Evolutionary conservation across 2,797 vertebrate species (phyloP).

Genomic region (Leuciscus waleckii): DNA sequence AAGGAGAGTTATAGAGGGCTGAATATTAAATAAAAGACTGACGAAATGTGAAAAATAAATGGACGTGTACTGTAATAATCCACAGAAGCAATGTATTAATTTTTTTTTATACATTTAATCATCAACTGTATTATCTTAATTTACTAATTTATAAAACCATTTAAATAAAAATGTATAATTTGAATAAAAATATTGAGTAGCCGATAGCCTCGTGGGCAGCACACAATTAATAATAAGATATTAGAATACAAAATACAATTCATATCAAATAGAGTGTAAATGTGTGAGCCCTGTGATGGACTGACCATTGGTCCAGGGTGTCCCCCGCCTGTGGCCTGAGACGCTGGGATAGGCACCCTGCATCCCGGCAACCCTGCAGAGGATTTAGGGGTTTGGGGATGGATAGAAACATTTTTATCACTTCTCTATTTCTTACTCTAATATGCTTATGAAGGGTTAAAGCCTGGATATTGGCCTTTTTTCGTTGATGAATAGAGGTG

Average conservation of each 20-base stretch:
- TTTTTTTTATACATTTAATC: neutral
- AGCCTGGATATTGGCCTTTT: neutral
- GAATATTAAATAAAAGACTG: neutral
- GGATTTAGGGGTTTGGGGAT: neutral
- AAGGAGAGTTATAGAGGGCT: neutral
- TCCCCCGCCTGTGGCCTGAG: neutral
- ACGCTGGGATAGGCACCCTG: neutral
- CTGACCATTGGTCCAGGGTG: neutral
- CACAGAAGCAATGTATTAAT: neutral
- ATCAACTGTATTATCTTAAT: neutral
- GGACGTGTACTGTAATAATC: neutral
- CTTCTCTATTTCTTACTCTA: neutral
- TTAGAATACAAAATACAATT: neutral
- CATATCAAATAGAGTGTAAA: neutral
- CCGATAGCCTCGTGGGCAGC: neutral
- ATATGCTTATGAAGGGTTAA: neutral
- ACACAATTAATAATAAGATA: neutral
- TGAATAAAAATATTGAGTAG: neutral
- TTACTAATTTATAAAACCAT: neutral
- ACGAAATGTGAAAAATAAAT: neutral
- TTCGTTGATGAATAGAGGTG: neutral
- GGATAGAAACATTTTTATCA: neutral
- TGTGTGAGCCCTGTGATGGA: slow-evolving; percentile 1
- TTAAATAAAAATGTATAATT: neutral
- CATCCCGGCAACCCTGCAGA: neutral